Evolutionary conservation across 2,888 invertebrate species (phyloP), one percentile per base, ranked within the genome.

Genomic region (Brassicogethes aeneus): DNA sequence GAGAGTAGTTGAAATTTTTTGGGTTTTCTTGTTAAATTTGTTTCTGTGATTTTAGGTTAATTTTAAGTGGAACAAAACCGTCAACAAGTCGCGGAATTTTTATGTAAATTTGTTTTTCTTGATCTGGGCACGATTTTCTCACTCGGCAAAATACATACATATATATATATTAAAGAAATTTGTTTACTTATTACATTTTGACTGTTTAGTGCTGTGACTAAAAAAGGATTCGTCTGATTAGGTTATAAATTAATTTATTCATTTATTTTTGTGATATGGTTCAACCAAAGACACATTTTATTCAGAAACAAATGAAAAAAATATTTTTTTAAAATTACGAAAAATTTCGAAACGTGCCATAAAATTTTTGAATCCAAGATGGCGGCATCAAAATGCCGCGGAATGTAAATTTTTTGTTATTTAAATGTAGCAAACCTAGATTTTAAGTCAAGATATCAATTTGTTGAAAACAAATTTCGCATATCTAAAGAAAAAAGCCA

Each of bases 181-280:
- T n/a, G n/a, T n/a, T n/a, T n/a, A n/a, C n/a, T n/a, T n/a, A n/a
- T n/a, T n/a, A 52, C 54, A 61, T 62, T 61, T 53, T 61, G 66
- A 65, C 66, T 66, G 65, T 65, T 62, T 64, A 63, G 69, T 66
- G 69, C 69, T 69, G 69, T 69, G 69, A 66, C 57, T 60, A 55
- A 53, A 55, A 53, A 55, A 54, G 52, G 55, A 60, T 55, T 62
- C 56, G 65, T 64, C 65, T 63, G 65, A 65, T 59, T 65, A 65
- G 64, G 61, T 61, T 63, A 60, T n/a, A 55, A 57, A 59, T 57
- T 56, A 60, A 59, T 60, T 61, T 62, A 58, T 59, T 60, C 55
- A 41, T 50, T 59, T 58, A 53, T 56, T 56, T 54, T 66, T 66
- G 66, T 68, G 66, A 66, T 68, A 66, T 61, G 61, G 62, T 65